Conservation (phyloP, 2,888 invertebrate species). For the Phyto melanocephala region DNA sequence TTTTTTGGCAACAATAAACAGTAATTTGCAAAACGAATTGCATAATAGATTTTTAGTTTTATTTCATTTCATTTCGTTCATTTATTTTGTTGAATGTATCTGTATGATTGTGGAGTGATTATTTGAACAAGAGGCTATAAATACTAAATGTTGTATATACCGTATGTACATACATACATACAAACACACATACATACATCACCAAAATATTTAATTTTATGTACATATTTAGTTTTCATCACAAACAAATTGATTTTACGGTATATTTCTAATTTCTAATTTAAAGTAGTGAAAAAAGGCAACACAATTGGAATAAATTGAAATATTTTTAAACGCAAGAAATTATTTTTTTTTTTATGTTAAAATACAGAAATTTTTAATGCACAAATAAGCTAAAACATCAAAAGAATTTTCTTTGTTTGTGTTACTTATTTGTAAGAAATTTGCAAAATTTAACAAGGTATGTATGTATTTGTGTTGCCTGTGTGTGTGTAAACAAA, state of each 20-base stretch:
- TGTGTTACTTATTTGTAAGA: no score
- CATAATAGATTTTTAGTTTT: slow-evolving; percentile 46
- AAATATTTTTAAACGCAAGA: not conserved
- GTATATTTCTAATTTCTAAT: not conserved
- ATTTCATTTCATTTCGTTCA: not conserved
- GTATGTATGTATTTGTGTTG: not conserved
- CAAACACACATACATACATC: no score
- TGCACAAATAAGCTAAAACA: not conserved
- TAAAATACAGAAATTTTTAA: not conserved
- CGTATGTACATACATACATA: no score
- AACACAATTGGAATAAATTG: not conserved
- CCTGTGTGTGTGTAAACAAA: not conserved
- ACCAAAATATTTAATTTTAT: slow-evolving; percentile 28
- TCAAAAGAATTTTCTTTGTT: slow-evolving; percentile 12
- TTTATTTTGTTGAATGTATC: slow-evolving; percentile 26
- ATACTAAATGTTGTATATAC: not conserved
- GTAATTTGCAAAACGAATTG: slow-evolving; percentile 32
- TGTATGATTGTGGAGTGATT: slow-evolving; percentile 23
- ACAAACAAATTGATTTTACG: slow-evolving; percentile 28
- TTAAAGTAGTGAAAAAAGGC: not conserved
- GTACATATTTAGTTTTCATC: slow-evolving; percentile 23
- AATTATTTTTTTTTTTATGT: not conserved
- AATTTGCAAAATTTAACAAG: no score
- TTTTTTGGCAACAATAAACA: slow-evolving; percentile 42
- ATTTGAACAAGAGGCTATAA: not conserved